phyloP scores from a whole-genome alignment of 2,113 vertebrate genomes.

The Alectura lathami region DNA sequence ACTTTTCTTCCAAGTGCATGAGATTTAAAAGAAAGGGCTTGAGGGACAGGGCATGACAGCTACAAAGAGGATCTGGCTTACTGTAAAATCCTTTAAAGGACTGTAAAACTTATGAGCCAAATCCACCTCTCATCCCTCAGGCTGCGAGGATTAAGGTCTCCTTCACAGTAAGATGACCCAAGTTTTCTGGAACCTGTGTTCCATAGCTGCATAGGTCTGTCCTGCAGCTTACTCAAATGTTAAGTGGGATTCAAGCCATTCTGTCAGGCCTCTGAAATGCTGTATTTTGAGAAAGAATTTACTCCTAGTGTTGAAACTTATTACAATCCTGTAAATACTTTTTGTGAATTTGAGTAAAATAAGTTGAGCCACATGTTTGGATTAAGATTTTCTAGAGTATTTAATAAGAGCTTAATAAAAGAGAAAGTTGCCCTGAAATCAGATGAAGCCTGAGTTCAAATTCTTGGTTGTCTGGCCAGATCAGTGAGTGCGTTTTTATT shows the following conservation, averaged over 20 bases:
- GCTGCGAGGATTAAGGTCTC: neutral
- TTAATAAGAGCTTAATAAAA: neutral
- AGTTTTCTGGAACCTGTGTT: neutral
- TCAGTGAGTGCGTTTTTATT: neutral
- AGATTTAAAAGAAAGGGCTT: neutral
- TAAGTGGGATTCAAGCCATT: neutral
- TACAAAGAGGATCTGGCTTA: neutral
- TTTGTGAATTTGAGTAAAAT: conserved; percentile 11
- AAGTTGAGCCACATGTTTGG: neutral
- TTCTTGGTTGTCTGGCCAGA: neutral
- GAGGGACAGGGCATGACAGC: neutral
- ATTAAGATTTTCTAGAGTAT: neutral
- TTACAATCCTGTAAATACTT: conserved; percentile 19
- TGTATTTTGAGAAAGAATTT: neutral
- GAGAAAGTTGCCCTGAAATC: neutral
- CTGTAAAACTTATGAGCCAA: conserved; percentile 1
- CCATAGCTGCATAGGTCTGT: neutral
- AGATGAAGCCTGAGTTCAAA: neutral
- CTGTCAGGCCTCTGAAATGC: neutral
- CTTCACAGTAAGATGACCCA: neutral
- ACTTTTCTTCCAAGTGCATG: neutral
- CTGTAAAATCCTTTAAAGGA: neutral
- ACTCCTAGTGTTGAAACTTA: neutral
- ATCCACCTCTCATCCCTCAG: neutral
- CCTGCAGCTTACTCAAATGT: neutral